phyloP scores from a whole-genome alignment of 2,888 invertebrate genomes.

The Stomorhina lunata region DNA sequence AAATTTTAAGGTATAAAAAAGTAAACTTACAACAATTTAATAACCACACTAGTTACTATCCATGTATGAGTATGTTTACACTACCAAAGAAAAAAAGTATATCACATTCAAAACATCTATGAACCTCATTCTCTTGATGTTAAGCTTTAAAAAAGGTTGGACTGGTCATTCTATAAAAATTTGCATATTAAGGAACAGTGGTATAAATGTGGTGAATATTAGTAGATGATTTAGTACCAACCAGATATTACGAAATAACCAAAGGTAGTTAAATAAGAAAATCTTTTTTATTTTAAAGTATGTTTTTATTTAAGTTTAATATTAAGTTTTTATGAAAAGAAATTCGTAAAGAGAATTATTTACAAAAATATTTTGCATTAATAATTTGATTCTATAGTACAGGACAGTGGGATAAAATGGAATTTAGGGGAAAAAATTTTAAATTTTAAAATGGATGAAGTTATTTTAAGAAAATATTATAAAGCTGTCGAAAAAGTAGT shows the following conservation, averaged over 20 bases:
- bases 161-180: conserved; percentile 29
- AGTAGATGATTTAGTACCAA: too few relatives aligned
- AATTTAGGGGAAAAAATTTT: too few relatives aligned
- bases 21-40: not conserved
- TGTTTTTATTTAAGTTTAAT: too few relatives aligned
- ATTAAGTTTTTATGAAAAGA: too few relatives aligned
- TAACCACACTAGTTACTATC: not conserved
- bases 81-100: too few relatives aligned
- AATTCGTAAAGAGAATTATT: not conserved
- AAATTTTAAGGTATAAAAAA: not conserved
- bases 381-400: not conserved
- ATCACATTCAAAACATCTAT: not conserved
- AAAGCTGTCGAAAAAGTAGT: too few relatives aligned
- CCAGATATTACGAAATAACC: too few relatives aligned
- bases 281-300: too few relatives aligned
- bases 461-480: too few relatives aligned
- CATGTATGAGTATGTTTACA: not conserved
- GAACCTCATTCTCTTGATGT: not conserved
- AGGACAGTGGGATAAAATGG: too few relatives aligned
- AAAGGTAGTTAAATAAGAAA: too few relatives aligned
- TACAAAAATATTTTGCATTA: not conserved
- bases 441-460: too few relatives aligned
- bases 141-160: not conserved
- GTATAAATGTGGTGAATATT: not conserved
- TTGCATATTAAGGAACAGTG: conserved; percentile 28